Conservation (phyloP, 1,140 invertebrate genomes). For the Dryas iulia region DNA sequence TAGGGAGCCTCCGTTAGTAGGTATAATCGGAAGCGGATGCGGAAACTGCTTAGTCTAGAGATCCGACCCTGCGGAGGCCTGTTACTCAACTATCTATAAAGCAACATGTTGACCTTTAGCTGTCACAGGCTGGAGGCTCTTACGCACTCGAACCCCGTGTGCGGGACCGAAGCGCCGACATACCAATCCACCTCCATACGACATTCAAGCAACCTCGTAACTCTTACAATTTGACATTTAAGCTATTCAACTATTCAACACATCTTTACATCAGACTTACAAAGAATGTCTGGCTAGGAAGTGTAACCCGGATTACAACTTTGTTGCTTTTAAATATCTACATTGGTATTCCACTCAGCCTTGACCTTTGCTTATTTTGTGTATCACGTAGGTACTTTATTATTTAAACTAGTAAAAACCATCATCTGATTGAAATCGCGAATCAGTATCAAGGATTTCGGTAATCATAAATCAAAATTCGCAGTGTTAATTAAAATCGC, state of each 20-base stretch:
- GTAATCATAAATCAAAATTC: not conserved
- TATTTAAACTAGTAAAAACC: not conserved
- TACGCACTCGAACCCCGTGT: conserved; percentile 35
- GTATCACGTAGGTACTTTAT: not conserved
- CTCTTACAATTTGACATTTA: conserved; percentile 44
- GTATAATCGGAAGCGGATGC: conserved; percentile 62
- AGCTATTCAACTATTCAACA: conserved; percentile 29
- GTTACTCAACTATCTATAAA: conserved; percentile 63
- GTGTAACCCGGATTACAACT: not conserved
- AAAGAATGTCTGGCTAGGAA: conserved; percentile 19
- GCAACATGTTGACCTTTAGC: conserved; percentile 57
- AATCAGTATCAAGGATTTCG: not conserved
- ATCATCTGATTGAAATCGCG: not conserved
- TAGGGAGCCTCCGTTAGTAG: conserved; percentile 36
- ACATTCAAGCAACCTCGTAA: conserved; percentile 57
- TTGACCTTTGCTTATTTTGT: conserved; percentile 14
- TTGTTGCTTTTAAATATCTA: not conserved
- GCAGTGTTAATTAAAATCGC: not conserved
- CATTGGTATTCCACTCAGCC: not conserved
- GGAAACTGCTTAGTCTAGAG: conserved; percentile 49
- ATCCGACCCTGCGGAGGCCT: conserved; percentile 59
- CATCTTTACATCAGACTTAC: conserved; percentile 11
- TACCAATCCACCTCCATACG: conserved; percentile 39
- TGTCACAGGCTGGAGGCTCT: conserved; percentile 35
- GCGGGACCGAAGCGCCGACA: conserved; percentile 18